Conservation (phyloP, 2,797 vertebrate genomes). For the Enteromius thamalakanensis region DNA sequence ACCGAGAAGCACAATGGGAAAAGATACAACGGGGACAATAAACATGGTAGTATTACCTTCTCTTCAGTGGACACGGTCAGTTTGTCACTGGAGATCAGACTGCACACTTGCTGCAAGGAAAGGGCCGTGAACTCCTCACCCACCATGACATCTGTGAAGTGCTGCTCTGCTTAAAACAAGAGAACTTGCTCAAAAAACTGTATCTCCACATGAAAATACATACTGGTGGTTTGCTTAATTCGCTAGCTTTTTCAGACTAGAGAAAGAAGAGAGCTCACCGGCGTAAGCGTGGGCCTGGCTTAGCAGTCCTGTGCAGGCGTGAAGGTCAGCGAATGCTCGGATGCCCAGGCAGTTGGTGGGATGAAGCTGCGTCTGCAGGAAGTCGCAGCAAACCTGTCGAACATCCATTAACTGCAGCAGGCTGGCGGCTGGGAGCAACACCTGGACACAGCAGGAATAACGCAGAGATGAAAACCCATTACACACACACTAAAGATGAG, state of each 20-base stretch:
- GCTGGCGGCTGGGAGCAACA: conserved; percentile 91
- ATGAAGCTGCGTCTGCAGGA: conserved; percentile 94
- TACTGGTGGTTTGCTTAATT: not conserved
- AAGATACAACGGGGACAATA: not conserved
- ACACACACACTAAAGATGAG: not conserved
- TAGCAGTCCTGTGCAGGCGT: conserved; percentile 89
- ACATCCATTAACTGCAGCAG: conserved; percentile 95
- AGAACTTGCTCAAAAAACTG: not conserved
- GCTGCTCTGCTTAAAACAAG: conserved; percentile 87
- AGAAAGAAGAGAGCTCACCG: conserved; percentile 76
- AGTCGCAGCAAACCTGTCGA: conserved; percentile 93
- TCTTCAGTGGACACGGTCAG: conserved; percentile 95
- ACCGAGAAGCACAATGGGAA: not conserved
- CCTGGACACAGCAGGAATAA: conserved; percentile 70
- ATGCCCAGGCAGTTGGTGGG: conserved; percentile 96
- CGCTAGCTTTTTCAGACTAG: not conserved
- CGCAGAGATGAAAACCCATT: conserved; percentile 9
- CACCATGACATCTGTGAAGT: conserved; percentile 94
- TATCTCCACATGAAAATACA: not conserved
- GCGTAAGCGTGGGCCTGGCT: conserved; percentile 90
- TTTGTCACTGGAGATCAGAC: conserved; percentile 94
- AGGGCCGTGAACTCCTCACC: conserved; percentile 94
- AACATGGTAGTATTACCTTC: conserved; percentile 81
- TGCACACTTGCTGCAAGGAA: conserved; percentile 94
- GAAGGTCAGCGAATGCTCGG: conserved; percentile 92